phyloP scores from a whole-genome alignment of 2,888 invertebrate genomes.

The Euzophera pinguis region DNA sequence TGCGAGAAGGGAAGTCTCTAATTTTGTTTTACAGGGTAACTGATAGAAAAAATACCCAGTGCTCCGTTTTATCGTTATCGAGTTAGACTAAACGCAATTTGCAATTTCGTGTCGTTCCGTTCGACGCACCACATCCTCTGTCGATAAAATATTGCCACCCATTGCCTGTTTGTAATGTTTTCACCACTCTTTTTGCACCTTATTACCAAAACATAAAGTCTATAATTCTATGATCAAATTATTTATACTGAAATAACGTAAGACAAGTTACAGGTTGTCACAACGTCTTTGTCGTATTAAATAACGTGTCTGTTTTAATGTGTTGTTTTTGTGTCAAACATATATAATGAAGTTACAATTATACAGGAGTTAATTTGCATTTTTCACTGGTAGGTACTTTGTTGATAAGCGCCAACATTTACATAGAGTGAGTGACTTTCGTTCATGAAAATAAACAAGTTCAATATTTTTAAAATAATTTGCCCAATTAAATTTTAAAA shows the following conservation, averaged over 20 bases:
- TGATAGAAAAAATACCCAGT: slow-evolving; percentile 18
- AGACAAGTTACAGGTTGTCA: slow-evolving; percentile 37
- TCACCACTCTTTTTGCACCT: slow-evolving; percentile 26
- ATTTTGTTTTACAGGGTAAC: slow-evolving; percentile 11
- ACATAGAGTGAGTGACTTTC: too few relatives aligned
- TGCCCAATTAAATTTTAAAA: too few relatives aligned
- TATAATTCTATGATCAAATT: slow-evolving; percentile 26
- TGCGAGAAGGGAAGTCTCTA: background rate
- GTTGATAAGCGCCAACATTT: too few relatives aligned
- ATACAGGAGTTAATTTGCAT: background rate
- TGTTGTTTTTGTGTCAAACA: slow-evolving; percentile 10
- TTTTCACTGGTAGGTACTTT: too few relatives aligned
- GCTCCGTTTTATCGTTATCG: slow-evolving; percentile 44
- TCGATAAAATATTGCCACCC: slow-evolving; percentile 47
- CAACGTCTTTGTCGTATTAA: slow-evolving; percentile 31
- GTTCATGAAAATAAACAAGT: too few relatives aligned
- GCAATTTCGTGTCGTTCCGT: slow-evolving; percentile 52
- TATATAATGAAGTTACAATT: slow-evolving; percentile 1
- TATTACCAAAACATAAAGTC: slow-evolving; percentile 29
- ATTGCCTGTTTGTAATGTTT: slow-evolving; percentile 28
- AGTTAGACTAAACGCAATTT: slow-evolving; percentile 60
- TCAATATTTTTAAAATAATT: too few relatives aligned
- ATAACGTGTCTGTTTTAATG: slow-evolving; percentile 21
- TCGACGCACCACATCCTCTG: slow-evolving; percentile 52
- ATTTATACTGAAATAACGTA: slow-evolving; percentile 23